Base-by-base conservation (phyloP, 2,888 invertebrate genomes). In the Eupithecia centaureata region DNA sequence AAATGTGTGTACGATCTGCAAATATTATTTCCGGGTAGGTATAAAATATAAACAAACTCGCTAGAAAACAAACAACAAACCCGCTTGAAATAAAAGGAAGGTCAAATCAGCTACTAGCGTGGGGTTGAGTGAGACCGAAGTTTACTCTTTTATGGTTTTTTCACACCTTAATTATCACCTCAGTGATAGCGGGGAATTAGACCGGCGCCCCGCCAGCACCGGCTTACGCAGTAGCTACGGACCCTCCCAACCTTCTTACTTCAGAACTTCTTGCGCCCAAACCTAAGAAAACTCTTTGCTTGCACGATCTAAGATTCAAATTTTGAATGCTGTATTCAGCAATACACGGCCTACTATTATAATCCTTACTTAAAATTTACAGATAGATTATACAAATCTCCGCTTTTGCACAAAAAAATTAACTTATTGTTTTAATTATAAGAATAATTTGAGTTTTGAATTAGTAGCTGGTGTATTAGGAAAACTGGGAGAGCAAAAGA, bases 191-290 rank as follows among this genome's bases (percentile, higher is more conserved):
- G 30, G 32, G 51, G 35, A 58, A 5, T 65, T 65, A 54, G 60
- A 28, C 63, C 60, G 69, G 69, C n/a, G 51, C 56, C 60, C 35
- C 60, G 51, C 69, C 51, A 66, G 2, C n/a, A 65, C 69, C 65
- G 57, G 60, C 30, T 54, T 13, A 25, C 66, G 66, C 57, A 64
- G 64, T 63, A 70, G 66, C 66, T 63, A 67, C 70, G 70, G 63
- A 63, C 66, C 66, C 42, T 61, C 61, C 52, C 30, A 18, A 0
- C 32, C 7, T 25, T 12, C 30, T 8, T n/a, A 47, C 27, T 25
- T 12, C n/a, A 56, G 12, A 38, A 12, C 51, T 35, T 38, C 0
- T 22, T 27, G 22, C 7, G 3, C 3, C 1, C 18, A n/a, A 18
- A 42, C 2, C 5, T 2, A 18, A 25, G n/a, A 25, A 32, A 65